Evolutionary conservation across 2,797 vertebrate genomes (phyloP).

Genomic region (Labroides dimidiatus): DNA sequence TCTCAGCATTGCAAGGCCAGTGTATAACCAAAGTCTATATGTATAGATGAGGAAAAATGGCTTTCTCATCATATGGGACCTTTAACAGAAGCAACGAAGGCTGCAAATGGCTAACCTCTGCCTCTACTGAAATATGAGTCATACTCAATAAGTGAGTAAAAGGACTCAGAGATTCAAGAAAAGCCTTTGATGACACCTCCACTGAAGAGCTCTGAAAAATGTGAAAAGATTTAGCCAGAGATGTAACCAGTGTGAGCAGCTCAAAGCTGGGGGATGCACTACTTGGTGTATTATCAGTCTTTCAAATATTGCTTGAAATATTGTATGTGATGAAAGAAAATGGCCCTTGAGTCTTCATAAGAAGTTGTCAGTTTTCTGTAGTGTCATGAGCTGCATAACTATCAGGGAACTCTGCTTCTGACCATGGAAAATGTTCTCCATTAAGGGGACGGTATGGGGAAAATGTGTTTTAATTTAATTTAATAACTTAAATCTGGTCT

Average conservation of each 20-base stretch:
- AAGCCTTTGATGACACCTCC: constrained; percentile 28
- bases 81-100: constrained; percentile 2
- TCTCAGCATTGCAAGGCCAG: too few species aligned
- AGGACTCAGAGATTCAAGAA: constrained; percentile 14
- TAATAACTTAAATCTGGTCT: too few species aligned
- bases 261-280: not conserved
- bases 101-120: constrained; percentile 29
- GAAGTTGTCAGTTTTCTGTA: too few species aligned
- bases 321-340: not conserved
- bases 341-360: too few species aligned
- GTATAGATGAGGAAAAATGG: too few species aligned
- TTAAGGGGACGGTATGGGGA: too few species aligned
- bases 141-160: constrained; percentile 48
- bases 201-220: constrained; percentile 32
- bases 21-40: too few species aligned
- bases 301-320: constrained; percentile 1
- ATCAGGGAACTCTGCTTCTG: too few species aligned
- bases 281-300: not conserved
- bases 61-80: too few species aligned
- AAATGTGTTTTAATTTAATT: too few species aligned
- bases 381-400: too few species aligned
- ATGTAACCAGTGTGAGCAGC: constrained; percentile 33
- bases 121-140: constrained; percentile 30
- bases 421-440: too few species aligned
- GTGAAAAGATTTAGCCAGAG: constrained; percentile 25